Conservation (phyloP, 2,888 invertebrate genomes). For the Beris chalybata region DNA sequence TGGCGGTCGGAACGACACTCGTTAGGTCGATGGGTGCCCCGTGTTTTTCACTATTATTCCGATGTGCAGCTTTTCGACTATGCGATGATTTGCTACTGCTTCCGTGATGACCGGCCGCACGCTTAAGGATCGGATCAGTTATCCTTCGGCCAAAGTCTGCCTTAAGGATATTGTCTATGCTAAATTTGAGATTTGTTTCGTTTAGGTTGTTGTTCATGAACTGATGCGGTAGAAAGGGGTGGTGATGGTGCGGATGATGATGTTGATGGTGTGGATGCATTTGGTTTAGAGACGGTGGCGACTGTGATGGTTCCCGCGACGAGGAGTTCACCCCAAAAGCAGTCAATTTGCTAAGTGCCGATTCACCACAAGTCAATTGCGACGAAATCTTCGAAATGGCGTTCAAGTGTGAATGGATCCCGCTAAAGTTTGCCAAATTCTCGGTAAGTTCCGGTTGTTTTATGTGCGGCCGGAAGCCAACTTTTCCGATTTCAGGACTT, state of each 20-base stretch:
- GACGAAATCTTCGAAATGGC: constrained; percentile 67
- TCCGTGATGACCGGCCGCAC: constrained; percentile 35
- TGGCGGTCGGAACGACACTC: constrained; percentile 16
- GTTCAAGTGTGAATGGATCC: constrained; percentile 69
- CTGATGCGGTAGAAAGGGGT: constrained; percentile 46
- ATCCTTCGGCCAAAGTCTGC: constrained; percentile 80
- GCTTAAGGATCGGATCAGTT: constrained; percentile 67
- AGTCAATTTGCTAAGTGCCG: constrained; percentile 50
- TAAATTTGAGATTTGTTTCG: constrained; percentile 72
- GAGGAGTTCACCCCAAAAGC: constrained; percentile 47
- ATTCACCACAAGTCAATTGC: constrained; percentile 45
- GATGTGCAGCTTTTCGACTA: constrained; percentile 41
- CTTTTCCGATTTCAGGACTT: constrained; percentile 34
- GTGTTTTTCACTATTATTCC: constrained; percentile 32
- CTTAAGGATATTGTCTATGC: constrained; percentile 83
- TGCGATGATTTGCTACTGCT: constrained; percentile 48
- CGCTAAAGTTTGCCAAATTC: constrained; percentile 48
- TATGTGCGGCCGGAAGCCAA: constrained; percentile 41
- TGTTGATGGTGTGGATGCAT: constrained; percentile 48
- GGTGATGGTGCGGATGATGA: constrained; percentile 49
- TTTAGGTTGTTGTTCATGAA: constrained; percentile 55
- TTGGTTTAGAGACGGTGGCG: constrained; percentile 39
- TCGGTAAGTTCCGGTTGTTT: constrained; percentile 37
- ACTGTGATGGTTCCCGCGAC: constrained; percentile 33
- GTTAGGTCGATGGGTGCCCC: constrained; percentile 36